Percentiles rank a stretch among this genome's conserved stretches.
phyloP scores from a whole-genome alignment of 2,797 vertebrate genomes.

The Gouania willdenowi region DNA sequence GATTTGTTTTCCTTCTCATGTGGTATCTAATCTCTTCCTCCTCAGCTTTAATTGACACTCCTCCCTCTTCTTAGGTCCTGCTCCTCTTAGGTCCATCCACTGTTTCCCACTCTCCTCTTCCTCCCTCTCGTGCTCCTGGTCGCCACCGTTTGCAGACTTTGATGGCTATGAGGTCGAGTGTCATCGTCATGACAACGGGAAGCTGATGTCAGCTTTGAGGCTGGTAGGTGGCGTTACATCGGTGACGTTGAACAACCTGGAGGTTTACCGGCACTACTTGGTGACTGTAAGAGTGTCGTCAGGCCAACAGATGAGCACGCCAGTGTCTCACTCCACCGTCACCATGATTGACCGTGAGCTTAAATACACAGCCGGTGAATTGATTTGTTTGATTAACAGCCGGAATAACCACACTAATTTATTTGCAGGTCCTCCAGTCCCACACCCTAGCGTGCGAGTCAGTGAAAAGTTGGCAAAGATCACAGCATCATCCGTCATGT shows the following conservation, averaged over 20 bases:
- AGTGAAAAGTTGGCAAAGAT: slow-evolving; percentile 79
- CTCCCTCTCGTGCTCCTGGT: slow-evolving; percentile 89
- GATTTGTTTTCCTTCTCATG: no score
- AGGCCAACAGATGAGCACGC: slow-evolving; percentile 78
- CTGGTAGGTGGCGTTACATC: slow-evolving; percentile 65
- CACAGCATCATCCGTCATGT: slow-evolving; percentile 88
- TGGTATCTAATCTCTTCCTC: background rate
- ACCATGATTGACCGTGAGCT: slow-evolving; percentile 95
- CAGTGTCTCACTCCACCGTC: slow-evolving; percentile 79
- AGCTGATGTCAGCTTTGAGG: slow-evolving; percentile 53
- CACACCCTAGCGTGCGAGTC: slow-evolving; percentile 77
- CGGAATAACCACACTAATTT: background rate
- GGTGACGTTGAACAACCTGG: slow-evolving; percentile 79
- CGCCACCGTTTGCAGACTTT: slow-evolving; percentile 84
- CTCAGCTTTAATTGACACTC: no score
- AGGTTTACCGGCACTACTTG: slow-evolving; percentile 85
- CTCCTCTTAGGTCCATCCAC: slow-evolving; percentile 82
- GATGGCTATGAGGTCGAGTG: slow-evolving; percentile 87
- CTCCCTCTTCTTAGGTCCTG: slow-evolving; percentile 66
- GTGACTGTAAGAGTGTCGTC: slow-evolving; percentile 85
- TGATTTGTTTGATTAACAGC: background rate
- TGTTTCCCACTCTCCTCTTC: slow-evolving; percentile 90
- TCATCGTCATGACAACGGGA: slow-evolving; percentile 71
- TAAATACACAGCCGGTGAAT: no score
- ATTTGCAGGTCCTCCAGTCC: slow-evolving; percentile 84